Evolutionary conservation across 2,888 invertebrate species (phyloP).

Genomic region (Didymodactylos carnosus): DNA sequence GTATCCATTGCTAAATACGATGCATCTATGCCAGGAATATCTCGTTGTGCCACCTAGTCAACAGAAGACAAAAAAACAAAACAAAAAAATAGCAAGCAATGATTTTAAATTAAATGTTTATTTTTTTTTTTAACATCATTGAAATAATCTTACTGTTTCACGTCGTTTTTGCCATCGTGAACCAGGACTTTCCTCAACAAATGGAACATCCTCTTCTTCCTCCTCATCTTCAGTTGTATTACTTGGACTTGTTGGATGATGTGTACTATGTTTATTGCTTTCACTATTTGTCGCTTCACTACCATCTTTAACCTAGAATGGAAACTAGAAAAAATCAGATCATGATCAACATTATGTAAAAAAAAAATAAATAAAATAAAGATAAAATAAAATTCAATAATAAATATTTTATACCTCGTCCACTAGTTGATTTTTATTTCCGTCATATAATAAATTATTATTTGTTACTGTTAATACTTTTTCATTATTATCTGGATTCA

Average conservation of each 20-base stretch:
- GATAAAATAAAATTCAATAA: neutral
- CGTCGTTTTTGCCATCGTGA: slow-evolving; percentile 94
- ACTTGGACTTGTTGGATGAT: too few species aligned
- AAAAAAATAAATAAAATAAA: too few species aligned
- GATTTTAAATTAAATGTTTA: slow-evolving; percentile 35
- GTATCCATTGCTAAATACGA: slow-evolving; percentile 99
- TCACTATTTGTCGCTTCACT: neutral
- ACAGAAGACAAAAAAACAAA: slow-evolving; percentile 33
- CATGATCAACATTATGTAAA: too few species aligned
- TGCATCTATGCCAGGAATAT: slow-evolving; percentile 96
- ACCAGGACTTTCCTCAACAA: slow-evolving; percentile 97
- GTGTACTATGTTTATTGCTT: neutral
- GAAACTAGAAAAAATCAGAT: too few species aligned
- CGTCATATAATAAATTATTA: too few species aligned
- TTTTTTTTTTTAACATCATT: slow-evolving; percentile 35
- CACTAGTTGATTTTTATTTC: too few species aligned
- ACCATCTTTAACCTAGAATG: neutral
- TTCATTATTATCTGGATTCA: too few species aligned
- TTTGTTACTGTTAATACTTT: too few species aligned
- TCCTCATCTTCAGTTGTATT: slow-evolving; percentile 49
- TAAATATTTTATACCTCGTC: neutral
- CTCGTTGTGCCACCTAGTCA: slow-evolving; percentile 93
- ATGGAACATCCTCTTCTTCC: slow-evolving; percentile 77
- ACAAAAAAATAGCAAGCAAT: too few species aligned
- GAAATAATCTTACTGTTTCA: slow-evolving; percentile 47